Evolutionary conservation across 2,888 invertebrate genomes (phyloP), one percentile per base, ranked within the genome.

Genomic region (Lissonota sp.): DNA sequence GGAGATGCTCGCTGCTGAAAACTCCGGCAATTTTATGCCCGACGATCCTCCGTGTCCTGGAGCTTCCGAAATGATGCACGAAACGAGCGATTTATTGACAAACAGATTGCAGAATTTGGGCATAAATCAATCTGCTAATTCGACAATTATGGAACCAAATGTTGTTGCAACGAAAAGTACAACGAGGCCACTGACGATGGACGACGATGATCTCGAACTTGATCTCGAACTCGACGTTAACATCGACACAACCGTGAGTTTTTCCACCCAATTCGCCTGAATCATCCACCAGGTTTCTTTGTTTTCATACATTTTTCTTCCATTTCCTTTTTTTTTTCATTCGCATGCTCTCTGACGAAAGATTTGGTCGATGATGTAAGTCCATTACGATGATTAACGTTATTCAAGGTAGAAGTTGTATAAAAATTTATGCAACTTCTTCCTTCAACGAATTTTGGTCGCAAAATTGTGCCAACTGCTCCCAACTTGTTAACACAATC

Each of bases 151-250:
- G 1, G 49, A 80, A 16, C 86, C 89, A 81, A 88, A 84, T 80
- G 74, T 80, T 10, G 64, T 84, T 37, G 87, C 87, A 81, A 84
- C 86, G 14, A 88, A 88, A 64, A 88, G 88, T 71, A 87, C 87
- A 53, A 85, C 88, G 49, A 89, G 92, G 76, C 91, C 91, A 10
- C 87, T 91, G 6, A 88, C 88, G 85, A 84, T 94, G 87, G 93
- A 94, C 86, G 90, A 93, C 86, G 95, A 95, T 88, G 95, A 95
- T 82, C 93, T 98, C 53, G 98, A 98, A 90, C 93, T 96, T 64
- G 98, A 98, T 92, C 94, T 98, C 70, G 97, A 97, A 84, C 93
- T 98, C 40, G 97, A 98, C 91, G 96, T 96, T 83, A 95, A 95
- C 89, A 95, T 97, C 84, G 97, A 97, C 91, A 95, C 95, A 73